Base-by-base conservation (phyloP, 2,888 invertebrate species). In the Eupithecia exiguata region DNA sequence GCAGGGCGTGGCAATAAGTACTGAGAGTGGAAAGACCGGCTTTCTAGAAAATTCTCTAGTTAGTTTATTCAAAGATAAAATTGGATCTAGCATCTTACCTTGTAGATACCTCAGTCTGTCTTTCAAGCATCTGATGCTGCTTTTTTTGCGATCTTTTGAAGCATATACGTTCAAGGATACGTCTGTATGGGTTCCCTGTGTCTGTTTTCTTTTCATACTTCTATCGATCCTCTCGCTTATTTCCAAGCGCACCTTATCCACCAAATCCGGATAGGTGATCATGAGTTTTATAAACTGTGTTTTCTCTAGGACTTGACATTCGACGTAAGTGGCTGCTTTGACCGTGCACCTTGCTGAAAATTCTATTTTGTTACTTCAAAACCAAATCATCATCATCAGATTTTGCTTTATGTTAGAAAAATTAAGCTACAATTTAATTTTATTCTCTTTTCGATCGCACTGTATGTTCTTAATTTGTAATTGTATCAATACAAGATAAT, bases 221-320 rank as follows among this genome's bases (percentile, higher is more conserved):
- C 90, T 86, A 14, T 75, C 62, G 12, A 94, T 91, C 75, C 94
- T 86, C 21, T 88, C 82, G 9, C 84, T 79, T 40, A 94, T 88
- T 85, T 93, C 90, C 10, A 81, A 75, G 68, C 89, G 84, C 79
- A 95, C 89, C 71, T 84, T 79, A 9, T 88, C 85, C 69, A 91
- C 84, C 65, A 94, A 82, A 75, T 93, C 91, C 18, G 95, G 95
- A 80, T 94, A 95, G 12, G 91, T 92, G 25, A 92, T 87, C 91
- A 95, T 94, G 49, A 95, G 87, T 80, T 88, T 88, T 77, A 92
- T 92, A 75, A 94, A 95, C 74, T 93, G 93, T 0, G 91, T 91
- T 80, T 94, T 94, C 75, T 93, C 89, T 67, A 95, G 83, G n/a
- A 93, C 93, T 88, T 95, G 94, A 75, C 95, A 92, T 86, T 95